Conservation (phyloP, 2,113 vertebrate genomes). For the Ictidomys tridecemlineatus region DNA sequence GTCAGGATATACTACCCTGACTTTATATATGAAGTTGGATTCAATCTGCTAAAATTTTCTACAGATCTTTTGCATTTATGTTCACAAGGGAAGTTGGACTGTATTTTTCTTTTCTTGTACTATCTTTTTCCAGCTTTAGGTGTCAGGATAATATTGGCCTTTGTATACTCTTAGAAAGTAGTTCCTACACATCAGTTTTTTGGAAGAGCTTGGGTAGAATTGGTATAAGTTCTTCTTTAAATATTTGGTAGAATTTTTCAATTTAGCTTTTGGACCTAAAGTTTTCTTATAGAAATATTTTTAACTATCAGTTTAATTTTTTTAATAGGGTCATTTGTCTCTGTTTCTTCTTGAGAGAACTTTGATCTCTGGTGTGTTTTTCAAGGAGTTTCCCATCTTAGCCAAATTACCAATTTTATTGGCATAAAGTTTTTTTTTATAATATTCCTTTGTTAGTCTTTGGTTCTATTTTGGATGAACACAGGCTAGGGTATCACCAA, state of each 20-base stretch:
- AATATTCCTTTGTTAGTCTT: not conserved
- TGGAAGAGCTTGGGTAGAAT: not conserved
- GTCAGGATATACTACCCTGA: not conserved
- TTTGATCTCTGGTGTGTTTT: constrained; percentile 20
- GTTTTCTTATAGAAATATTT: constrained; percentile 15
- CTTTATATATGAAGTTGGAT: not conserved
- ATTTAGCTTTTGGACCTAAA: not conserved
- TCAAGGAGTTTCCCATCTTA: not conserved
- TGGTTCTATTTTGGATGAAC: not conserved
- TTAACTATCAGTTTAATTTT: not conserved
- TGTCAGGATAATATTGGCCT: not conserved
- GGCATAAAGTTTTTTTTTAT: not conserved
- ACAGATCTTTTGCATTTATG: not conserved
- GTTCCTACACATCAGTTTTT: not conserved
- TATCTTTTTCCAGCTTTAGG: not conserved
- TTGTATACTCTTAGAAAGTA: not conserved
- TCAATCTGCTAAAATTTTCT: not conserved
- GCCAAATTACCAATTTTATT: not conserved
- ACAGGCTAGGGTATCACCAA: not conserved
- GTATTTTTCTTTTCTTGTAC: not conserved
- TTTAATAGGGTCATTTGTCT: not conserved
- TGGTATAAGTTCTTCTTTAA: not conserved
- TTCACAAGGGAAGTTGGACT: not conserved
- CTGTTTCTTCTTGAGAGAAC: not conserved
- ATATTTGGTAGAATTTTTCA: constrained; percentile 25